Conservation (phyloP, 1,140 invertebrate species). For the Arctopsyche grandis region DNA sequence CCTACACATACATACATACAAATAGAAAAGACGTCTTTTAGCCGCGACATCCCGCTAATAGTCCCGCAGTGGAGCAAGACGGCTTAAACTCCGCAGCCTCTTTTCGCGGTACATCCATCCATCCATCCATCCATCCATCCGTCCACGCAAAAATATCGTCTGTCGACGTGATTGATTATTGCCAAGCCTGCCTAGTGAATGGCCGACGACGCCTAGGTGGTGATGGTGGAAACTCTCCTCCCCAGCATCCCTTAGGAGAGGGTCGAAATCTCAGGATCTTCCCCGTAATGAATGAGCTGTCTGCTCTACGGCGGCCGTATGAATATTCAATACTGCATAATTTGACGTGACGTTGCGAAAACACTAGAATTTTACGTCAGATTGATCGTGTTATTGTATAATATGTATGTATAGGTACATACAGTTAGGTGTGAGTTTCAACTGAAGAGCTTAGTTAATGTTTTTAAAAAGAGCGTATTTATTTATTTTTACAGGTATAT, state of each 20-base stretch:
- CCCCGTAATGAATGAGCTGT: constrained; percentile 12
- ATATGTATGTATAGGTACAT: no score
- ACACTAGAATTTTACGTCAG: no score
- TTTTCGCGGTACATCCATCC: neutral
- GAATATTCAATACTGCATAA: constrained; percentile 13
- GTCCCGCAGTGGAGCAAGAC: neutral
- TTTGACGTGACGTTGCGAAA: constrained; percentile 3
- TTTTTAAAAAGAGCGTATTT: no score
- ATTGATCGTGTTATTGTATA: no score
- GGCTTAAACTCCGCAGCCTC: neutral
- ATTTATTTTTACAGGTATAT: no score
- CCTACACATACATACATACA: neutral
- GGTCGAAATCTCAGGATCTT: neutral
- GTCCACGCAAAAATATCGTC: constrained; percentile 13
- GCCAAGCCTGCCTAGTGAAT: neutral
- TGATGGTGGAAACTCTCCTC: neutral
- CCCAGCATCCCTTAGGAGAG: neutral
- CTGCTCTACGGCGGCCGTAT: neutral
- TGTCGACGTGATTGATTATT: constrained; percentile 29
- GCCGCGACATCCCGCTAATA: neutral
- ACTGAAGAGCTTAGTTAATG: no score
- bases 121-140: constrained; percentile 1
- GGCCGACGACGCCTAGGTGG: neutral
- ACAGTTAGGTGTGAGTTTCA: no score
- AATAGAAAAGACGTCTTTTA: neutral